Evolutionary conservation across 2,797 vertebrate species (phyloP), one percentile per base, ranked within the genome.

Genomic region (Paedocypris micromegethes): DNA sequence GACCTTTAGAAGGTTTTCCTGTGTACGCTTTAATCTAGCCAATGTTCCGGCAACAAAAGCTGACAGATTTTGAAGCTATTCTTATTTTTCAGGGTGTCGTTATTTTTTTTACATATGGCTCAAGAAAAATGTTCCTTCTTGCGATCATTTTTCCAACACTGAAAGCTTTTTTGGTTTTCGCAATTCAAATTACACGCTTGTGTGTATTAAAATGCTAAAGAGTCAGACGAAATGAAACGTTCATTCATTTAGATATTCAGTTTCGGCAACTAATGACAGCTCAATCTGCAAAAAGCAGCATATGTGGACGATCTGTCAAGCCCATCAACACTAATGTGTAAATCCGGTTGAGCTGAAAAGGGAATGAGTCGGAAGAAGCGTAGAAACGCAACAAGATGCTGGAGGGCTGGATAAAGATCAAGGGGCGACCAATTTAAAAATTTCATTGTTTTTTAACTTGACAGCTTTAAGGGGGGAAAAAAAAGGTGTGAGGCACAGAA

Each of bases 401-500:
- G 42, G 58, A 54, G 44, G 61, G 57, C 49, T 68, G 70, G 69
- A 68, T 61, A 65, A 67, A 72, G 71, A 68, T 70, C 58, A 78
- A 64, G 51, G 68, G 53, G 66, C 64, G 66, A 70, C 75, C 73
- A 79, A 83, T 84, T 82, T 81, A 72, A 79, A 70, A 71, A 73
- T 78, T 82, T 84, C 74, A 81, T 78, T 83, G 74, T 81, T 83
- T 82, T 83, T 72, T 42, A 79, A 78, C 76, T 73, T 83, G 86
- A 86, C 86, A 88, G 83, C 80, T 79, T 74, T 74, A 74, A 76
- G 55, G 58, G 54, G 23, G 7, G 62, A 75, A 75, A 77, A 68
- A 83, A 79, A 73, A 85, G 78, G 82, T 74, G 80, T 78, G 77
- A 88, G 81, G 82, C 82, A 86, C 85, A 83, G 83, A 85, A 81